These are phyloP conservation scores for Carduelis carduelis DNA, from an alignment of 2,797 vertebrate genomes.

Conservation along the genomic window DNA sequence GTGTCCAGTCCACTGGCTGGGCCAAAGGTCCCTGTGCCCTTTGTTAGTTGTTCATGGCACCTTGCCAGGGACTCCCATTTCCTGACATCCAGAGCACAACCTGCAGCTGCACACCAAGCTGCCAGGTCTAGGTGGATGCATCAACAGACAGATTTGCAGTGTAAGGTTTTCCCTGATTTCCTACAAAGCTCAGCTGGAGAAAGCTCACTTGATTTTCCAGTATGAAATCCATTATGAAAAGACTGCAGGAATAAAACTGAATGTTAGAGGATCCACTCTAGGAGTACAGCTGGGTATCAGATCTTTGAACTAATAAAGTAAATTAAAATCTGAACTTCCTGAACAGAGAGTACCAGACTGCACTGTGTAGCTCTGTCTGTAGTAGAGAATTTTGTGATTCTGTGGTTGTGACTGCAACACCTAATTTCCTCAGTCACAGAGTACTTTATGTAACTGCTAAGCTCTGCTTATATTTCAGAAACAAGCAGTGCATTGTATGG, in stretches of 20 bases:
- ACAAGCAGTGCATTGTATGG: background rate
- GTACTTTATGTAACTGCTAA: background rate
- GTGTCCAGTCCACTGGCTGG: background rate
- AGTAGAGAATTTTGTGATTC: background rate
- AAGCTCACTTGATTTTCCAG: background rate
- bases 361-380: background rate
- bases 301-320: background rate
- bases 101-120: background rate
- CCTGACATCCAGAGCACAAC: background rate
- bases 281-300: background rate
- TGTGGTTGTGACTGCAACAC: background rate
- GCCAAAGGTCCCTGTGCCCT: background rate
- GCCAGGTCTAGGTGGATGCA: background rate
- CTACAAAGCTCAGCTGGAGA: background rate
- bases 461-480: background rate
- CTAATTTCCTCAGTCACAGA: background rate
- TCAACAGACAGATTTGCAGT: background rate
- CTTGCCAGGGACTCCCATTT: background rate
- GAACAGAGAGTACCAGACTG: background rate
- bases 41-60: background rate
- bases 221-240: background rate
- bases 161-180: background rate
- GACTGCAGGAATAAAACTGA: background rate
- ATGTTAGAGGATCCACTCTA: background rate
- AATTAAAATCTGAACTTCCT: background rate